Evolutionary conservation across 2,888 invertebrate species (phyloP), one percentile per base, ranked within the genome.

Genomic region (Bugulina stolonifera): DNA sequence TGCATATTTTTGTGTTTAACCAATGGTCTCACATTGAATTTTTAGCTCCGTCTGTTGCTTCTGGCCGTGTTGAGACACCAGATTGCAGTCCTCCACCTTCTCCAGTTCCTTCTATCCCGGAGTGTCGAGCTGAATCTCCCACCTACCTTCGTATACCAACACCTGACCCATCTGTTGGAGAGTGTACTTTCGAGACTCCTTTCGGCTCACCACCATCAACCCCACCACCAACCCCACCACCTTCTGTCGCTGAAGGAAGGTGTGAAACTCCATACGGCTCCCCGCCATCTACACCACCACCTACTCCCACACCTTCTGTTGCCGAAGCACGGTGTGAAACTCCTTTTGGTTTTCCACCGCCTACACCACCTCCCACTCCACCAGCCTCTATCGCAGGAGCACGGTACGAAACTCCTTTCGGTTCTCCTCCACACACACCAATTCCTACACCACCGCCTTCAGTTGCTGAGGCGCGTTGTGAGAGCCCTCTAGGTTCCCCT

Each of bases 31-130:
- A n/a, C n/a, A n/a, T n/a, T n/a, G n/a, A n/a, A n/a, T n/a, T 32
- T 64, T 32, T 32, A 64, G 64, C 64, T 27, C 25, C 18, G 2
- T 64, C 64, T 29, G 64, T 64, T 34, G 64, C 64, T 29, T 64
- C 64, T 18, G 22, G 64, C 10, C 25, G 10, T 10, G 32, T 64
- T 25, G 64, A 64, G n/a, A 64, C 64, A 64, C 64, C 64, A 64
- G 64, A 64, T 27, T 64, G 27, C 32, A 64, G 64, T 64, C 64
- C 25, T 64, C 32, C 29, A 18, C 64, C 64, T 32, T 25, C 64
- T 27, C 64, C 64, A 3, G 64, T 27, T 5, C 64, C 64, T 14
- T 64, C 64, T n/a, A 27, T 64, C 10, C 32, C 32, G 5, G 64
- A 64, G 5, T 3, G 32, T 14, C 10, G 10, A 25, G 34, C 32